Percentiles rank a stretch among this genome's conserved stretches.
These are phyloP conservation scores for Hylaea fasciaria DNA, from an alignment of 2,888 invertebrate genomes.

Conservation along the genomic window DNA sequence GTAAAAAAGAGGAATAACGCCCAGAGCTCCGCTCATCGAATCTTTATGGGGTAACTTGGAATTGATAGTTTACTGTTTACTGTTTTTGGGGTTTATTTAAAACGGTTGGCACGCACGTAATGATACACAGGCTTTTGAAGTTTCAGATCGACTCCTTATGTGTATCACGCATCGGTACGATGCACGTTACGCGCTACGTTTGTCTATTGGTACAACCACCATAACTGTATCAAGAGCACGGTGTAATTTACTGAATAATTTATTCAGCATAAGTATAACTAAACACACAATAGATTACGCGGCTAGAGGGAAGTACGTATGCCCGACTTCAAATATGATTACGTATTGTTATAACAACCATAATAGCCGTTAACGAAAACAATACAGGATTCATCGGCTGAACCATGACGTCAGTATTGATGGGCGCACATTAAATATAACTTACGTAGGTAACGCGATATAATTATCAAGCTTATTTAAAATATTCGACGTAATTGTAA, in stretches of 20 bases:
- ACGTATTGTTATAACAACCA: conserved; percentile 49
- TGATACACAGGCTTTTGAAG: conserved; percentile 66
- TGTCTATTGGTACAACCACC: conserved; percentile 69
- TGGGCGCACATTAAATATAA: conserved; percentile 60
- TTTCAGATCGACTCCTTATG: conserved; percentile 58
- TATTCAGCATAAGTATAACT: conserved; percentile 74
- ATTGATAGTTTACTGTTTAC: conserved; percentile 78
- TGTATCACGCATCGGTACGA: conserved; percentile 74
- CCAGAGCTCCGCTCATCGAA: conserved; percentile 68
- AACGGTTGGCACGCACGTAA: conserved; percentile 76
- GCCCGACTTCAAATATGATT: conserved; percentile 60
- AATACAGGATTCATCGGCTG: conserved; percentile 45
- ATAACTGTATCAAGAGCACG: conserved; percentile 68
- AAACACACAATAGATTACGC: conserved; percentile 71
- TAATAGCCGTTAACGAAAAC: conserved; percentile 48
- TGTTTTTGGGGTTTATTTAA: conserved; percentile 71
- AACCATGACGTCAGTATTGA: conserved; percentile 51
- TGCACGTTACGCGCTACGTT: conserved; percentile 67
- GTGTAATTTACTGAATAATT: conserved; percentile 77
- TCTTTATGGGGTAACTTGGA: conserved; percentile 78
- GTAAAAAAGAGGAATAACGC: conserved; percentile 63
- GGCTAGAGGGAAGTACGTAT: conserved; percentile 56
- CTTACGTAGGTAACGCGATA: conserved; percentile 63
- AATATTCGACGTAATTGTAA: conserved; percentile 11
- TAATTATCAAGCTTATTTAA: conserved; percentile 70